A percentile compares a stretch with the other conserved stretches of the same genome.
These are phyloP conservation scores for Champsocephalus esox DNA, from an alignment of 2,797 vertebrate genomes.

Conservation along the genomic window DNA sequence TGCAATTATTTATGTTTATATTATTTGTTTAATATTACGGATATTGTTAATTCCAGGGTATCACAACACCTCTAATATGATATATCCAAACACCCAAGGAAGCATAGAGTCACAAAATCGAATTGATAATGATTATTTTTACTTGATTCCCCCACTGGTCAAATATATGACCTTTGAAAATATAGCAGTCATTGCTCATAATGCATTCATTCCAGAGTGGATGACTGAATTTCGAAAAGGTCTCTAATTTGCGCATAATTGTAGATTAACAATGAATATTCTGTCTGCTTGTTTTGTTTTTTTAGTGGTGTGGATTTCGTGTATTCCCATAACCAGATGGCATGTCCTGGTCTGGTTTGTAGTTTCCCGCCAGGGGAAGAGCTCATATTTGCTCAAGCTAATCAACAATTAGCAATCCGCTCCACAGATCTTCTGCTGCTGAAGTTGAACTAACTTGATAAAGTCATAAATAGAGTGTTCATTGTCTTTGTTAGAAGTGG, in stretches of 20 bases:
- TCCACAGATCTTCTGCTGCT: not conserved
- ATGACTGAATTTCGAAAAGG: too few relatives aligned
- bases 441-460: constrained; percentile 7
- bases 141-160: not conserved
- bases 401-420: constrained; percentile 19
- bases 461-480: constrained; percentile 14
- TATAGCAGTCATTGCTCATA: not conserved
- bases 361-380: not conserved
- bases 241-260: not conserved
- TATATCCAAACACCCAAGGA: not conserved
- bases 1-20: too few relatives aligned
- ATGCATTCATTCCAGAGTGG: too few relatives aligned
- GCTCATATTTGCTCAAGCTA: constrained; percentile 8
- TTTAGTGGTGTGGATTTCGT: not conserved
- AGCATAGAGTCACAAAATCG: not conserved
- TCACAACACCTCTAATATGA: too few relatives aligned
- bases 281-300: constrained; percentile 6
- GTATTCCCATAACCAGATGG: constrained; percentile 13
- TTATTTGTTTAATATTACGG: too few relatives aligned
- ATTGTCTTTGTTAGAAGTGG: not conserved
- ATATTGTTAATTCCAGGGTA: too few relatives aligned
- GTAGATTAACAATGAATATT: not conserved
- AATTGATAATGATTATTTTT: not conserved
- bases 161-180: not conserved
- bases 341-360: not conserved